phyloP scores from a whole-genome alignment of 2,113 vertebrate genomes.

The Pyrgilauda ruficollis region DNA sequence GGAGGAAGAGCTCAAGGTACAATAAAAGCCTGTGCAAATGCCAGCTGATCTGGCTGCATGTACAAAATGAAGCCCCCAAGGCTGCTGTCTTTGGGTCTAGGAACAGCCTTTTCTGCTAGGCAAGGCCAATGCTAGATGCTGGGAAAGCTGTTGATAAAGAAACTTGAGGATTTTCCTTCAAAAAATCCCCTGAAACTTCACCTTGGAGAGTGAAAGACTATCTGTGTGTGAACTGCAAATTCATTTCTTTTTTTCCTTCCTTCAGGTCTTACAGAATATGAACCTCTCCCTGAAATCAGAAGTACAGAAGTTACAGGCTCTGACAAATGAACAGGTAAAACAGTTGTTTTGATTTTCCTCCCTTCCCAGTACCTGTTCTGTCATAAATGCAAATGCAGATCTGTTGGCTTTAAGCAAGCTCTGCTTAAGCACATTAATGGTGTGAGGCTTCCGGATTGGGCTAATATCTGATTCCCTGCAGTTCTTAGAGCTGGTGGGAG shows the following conservation, averaged over 20 bases:
- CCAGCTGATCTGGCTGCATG: background rate
- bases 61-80: background rate
- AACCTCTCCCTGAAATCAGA: constrained; percentile 88
- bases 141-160: background rate
- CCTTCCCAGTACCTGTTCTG: background rate
- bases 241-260: background rate
- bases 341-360: background rate
- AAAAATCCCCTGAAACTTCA: background rate
- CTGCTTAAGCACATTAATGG: background rate
- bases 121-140: background rate
- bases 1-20: constrained; percentile 82
- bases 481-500: background rate
- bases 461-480: background rate
- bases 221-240: background rate
- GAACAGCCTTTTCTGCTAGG: background rate
- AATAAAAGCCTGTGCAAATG: background rate
- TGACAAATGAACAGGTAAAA: constrained; percentile 89
- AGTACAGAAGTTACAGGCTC: constrained; percentile 86
- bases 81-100: background rate
- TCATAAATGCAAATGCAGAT: background rate
- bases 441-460: background rate
- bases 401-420: background rate
- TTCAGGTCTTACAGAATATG: constrained; percentile 88
- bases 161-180: background rate
- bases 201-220: background rate